Evolutionary conservation across 2,888 invertebrate species (phyloP), one percentile per base, ranked within the genome.

Genomic region (Parapristionchus giblindavisi): DNA sequence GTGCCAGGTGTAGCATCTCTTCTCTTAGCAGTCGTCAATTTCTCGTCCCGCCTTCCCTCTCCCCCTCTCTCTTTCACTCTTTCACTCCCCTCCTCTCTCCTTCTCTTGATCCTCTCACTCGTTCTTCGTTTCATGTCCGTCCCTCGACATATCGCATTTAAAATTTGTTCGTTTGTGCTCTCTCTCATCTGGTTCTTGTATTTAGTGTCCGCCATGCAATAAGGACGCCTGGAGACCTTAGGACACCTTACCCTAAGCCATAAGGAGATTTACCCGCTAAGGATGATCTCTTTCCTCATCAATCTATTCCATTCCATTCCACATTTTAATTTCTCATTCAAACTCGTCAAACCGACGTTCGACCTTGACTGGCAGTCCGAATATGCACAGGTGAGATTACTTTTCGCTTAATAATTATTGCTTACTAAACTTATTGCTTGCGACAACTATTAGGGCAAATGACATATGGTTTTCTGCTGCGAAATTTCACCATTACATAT

Each of bases 251-350:
- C n/a, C n/a, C n/a, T n/a, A n/a, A n/a, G n/a, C n/a, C n/a, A n/a
- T n/a, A n/a, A n/a, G n/a, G n/a, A n/a, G n/a, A n/a, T 14, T 51
- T 17, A 51, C 34, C 72, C 38, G 24, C 76, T 80, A 78, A 76
- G 75, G 24, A 78, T 79, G 61, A 66, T 78, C 14, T 51, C 74
- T 38, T 79, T 79, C 65, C 58, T 81, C n/a, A 76, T 80, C 61
- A 63, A 79, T 54, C 38, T 80, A 5, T 78, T 77, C 76, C 75
- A 76, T 32, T 74, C 70, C 11, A 73, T 85, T 29, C 85, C 85
- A 14, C 84, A 83, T 40, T 77, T 85, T 24, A 78, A 84, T 65
- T 85, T 84, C 78, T 75, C 79, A 34, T 84, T 85, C 79, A 78
- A 83, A 52, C 63, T 61, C 74, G 78, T 83, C 27, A 77, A 79